These are phyloP conservation scores for Amphiprion clarkii DNA, from an alignment of 2,797 vertebrate genomes.

Conservation along the genomic window DNA sequence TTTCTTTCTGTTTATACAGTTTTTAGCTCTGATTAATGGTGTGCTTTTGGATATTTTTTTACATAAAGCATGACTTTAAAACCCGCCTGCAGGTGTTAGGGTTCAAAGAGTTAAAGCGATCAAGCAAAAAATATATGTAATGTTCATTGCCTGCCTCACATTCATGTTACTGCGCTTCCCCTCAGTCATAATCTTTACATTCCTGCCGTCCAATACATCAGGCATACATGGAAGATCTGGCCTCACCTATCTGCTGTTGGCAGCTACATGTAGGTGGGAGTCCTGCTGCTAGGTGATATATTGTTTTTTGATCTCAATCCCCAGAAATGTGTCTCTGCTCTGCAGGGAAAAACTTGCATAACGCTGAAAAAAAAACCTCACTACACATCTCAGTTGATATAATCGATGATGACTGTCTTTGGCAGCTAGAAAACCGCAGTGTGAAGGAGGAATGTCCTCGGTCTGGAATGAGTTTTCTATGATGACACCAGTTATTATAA, in stretches of 20 bases:
- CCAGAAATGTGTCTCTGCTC: constrained; percentile 24
- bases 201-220: constrained; percentile 18
- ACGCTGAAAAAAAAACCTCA: background rate
- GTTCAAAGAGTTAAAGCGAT: background rate
- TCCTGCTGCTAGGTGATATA: constrained; percentile 28
- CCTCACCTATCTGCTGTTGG: constrained; percentile 34
- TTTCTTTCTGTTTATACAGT: too few relatives aligned
- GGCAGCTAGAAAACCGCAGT: constrained; percentile 18
- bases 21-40: too few relatives aligned
- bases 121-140: background rate
- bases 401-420: constrained; percentile 36
- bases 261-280: constrained; percentile 11
- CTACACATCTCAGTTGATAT: constrained; percentile 32
- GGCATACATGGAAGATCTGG: constrained; percentile 5
- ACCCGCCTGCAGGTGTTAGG: too few relatives aligned
- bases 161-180: constrained; percentile 1
- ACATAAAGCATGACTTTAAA: too few relatives aligned
- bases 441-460: constrained; percentile 14
- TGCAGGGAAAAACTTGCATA: constrained; percentile 21
- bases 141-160: background rate
- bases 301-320: constrained; percentile 49
- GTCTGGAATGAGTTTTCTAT: constrained; percentile 5
- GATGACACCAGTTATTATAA: constrained; percentile 12
- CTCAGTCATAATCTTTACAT: constrained; percentile 8
- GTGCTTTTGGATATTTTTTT: too few relatives aligned